phyloP scores from a whole-genome alignment of 2,113 vertebrate species.

The Cervus canadensis region DNA sequence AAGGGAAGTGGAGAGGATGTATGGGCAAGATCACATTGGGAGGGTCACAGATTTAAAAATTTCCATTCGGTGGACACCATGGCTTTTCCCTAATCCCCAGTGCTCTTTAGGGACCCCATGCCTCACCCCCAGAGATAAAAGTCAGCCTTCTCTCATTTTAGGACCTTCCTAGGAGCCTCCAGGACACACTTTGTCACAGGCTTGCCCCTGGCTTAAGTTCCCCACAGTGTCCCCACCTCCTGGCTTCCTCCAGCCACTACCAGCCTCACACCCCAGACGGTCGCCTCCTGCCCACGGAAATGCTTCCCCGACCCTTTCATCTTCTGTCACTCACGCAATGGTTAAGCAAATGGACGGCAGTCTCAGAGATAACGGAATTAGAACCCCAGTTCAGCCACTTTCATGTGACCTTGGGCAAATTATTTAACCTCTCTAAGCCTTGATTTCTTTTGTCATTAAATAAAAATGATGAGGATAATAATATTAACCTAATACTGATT shows the following conservation, averaged over 20 bases:
- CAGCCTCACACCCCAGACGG: fast-evolving
- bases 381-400: background rate
- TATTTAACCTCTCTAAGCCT: background rate
- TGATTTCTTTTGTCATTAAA: background rate
- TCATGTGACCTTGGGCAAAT: background rate
- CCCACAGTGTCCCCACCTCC: too few relatives aligned
- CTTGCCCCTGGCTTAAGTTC: background rate
- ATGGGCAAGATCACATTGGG: fast-evolving
- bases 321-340: too few relatives aligned
- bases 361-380: background rate
- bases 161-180: background rate
- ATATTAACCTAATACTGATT: background rate
- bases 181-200: background rate
- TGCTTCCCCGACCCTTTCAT: background rate
- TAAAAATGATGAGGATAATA: background rate
- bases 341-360: background rate
- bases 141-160: background rate
- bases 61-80: fast-evolving
- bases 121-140: background rate
- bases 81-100: too few relatives aligned
- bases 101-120: background rate
- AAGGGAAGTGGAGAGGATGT: background rate
- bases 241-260: background rate
- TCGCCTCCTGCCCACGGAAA: background rate
- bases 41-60: background rate